Evolutionary conservation across 2,113 vertebrate species (phyloP), one percentile per base, ranked within the genome.

Genomic region (Hypocryptadius cinnamomeus): DNA sequence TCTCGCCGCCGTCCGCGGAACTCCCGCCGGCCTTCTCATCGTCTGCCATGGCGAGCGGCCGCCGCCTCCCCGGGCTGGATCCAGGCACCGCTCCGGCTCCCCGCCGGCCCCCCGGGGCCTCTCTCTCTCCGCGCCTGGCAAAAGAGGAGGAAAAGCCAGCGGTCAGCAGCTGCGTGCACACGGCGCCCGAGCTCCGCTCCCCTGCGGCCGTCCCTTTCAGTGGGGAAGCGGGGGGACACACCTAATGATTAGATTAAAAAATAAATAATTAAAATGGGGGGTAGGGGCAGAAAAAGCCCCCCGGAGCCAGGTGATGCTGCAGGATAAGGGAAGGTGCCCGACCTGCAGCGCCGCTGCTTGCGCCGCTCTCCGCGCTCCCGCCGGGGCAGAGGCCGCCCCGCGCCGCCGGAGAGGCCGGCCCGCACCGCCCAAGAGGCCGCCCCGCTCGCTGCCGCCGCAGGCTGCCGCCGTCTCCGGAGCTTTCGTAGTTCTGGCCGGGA

Each of bases 41-140:
- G 81, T 99, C 99, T 74, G 98, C 98, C 99, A 99, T 99, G 89
- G 95, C 97, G 90, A 77, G 73, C 87, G 88, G 93, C 80, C 95
- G 92, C 86, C 92, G 71, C 95, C 93, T 83, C 84, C 54, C 65
- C 70, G 85, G 85, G 90, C 69, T 91, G 87, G 83, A 85, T 80
- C 47, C 79, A 83, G 71, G 78, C 89, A 92, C 84, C 70, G 65
- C 85, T 85, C 76, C 64, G 87, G 69, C 79, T 90, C 30, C 73
- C 69, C 51, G 13, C 70, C 31, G 85, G 33, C 56, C 54, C 48
- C 82, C 66, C 44, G 79, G 84, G 71, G 51, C 48, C 76, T 27
- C 66, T 63, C 33, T 61, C 65, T 57, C 89, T 87, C 83, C 70
- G 85, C 33, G 74, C 71, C 80, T 91, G 19, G 53, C 25, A 53